These are phyloP conservation scores for Drosophila melanocephala DNA, from an alignment of 2,888 invertebrate species.

Conservation along the genomic window DNA sequence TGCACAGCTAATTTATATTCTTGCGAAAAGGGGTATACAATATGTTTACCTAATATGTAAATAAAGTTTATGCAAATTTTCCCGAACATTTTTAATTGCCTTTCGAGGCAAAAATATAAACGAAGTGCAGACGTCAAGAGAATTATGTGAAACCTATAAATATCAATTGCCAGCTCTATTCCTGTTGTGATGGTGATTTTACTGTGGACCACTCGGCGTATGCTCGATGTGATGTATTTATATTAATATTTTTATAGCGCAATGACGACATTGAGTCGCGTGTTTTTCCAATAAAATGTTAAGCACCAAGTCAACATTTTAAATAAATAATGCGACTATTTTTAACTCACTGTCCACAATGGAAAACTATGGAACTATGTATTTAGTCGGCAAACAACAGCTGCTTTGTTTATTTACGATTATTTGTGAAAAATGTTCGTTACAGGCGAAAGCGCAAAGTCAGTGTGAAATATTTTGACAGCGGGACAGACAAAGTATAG, in stretches of 20 bases:
- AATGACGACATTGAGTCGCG: slow-evolving; percentile 76
- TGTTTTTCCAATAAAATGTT: slow-evolving; percentile 73
- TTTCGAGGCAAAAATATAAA: not conserved
- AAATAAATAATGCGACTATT: slow-evolving; percentile 55
- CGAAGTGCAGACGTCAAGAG: slow-evolving; percentile 18
- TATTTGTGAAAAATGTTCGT: slow-evolving; percentile 23
- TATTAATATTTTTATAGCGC: slow-evolving; percentile 60
- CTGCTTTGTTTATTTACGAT: slow-evolving; percentile 36
- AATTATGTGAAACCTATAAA: slow-evolving; percentile 34
- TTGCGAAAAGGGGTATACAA: not conserved
- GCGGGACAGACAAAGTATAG: slow-evolving; percentile 3
- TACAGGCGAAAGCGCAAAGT: slow-evolving; percentile 30
- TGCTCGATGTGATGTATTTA: slow-evolving; percentile 43
- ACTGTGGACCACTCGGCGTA: slow-evolving; percentile 41
- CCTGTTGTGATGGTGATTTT: slow-evolving; percentile 20
- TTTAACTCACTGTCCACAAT: slow-evolving; percentile 36
- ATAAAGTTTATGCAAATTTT: slow-evolving; percentile 9
- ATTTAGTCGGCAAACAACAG: not conserved
- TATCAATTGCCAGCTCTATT: slow-evolving; percentile 23
- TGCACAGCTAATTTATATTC: slow-evolving; percentile 2
- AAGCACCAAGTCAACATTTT: slow-evolving; percentile 28
- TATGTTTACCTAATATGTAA: slow-evolving; percentile 11
- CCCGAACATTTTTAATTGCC: slow-evolving; percentile 33
- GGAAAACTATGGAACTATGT: slow-evolving; percentile 28
- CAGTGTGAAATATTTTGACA: slow-evolving; percentile 35